A percentile compares a stretch with the other conserved stretches of the same genome.
phyloP scores from a whole-genome alignment of 2,888 invertebrate genomes.

The Stenoptilia bipunctidactyla region DNA sequence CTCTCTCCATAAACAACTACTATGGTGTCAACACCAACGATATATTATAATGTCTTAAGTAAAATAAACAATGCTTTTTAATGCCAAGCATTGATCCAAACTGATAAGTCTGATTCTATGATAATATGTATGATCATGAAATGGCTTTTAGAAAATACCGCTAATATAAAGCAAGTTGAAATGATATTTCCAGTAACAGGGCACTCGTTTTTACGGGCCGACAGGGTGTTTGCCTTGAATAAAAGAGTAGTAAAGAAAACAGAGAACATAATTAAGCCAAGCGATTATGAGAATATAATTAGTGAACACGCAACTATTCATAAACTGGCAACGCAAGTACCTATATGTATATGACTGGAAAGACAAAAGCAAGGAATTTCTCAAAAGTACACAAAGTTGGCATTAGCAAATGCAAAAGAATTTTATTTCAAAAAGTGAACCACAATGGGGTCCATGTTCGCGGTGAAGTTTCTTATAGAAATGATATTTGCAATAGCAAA shows the following conservation, averaged over 20 bases:
- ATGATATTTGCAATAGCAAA: no score
- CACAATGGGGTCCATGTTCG: no score
- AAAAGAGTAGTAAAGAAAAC: slow-evolving; percentile 6
- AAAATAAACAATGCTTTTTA: no score
- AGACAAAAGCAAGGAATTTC: slow-evolving; percentile 10
- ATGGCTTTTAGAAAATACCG: no score
- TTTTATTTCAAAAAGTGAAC: slow-evolving; percentile 5
- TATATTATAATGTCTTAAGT: no score
- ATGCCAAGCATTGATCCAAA: no score
- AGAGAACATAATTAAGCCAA: slow-evolving; percentile 8
- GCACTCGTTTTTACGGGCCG: background rate
- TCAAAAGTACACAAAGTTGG: slow-evolving; percentile 11
- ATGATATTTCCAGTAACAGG: slow-evolving; percentile 2
- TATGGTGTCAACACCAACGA: no score
- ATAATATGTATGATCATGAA: background rate
- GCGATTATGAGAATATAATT: slow-evolving; percentile 8
- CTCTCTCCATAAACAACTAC: no score
- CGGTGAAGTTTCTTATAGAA: no score
- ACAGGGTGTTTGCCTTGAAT: slow-evolving; percentile 8
- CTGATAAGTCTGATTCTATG: no score
- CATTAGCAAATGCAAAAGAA: slow-evolving; percentile 12
- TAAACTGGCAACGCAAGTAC: slow-evolving; percentile 2
- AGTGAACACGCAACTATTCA: slow-evolving; percentile 6
- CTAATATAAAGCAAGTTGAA: background rate
- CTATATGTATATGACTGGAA: slow-evolving; percentile 7